Conservation (phyloP, 2,888 invertebrate species). For the Sclerodermus sp. region DNA sequence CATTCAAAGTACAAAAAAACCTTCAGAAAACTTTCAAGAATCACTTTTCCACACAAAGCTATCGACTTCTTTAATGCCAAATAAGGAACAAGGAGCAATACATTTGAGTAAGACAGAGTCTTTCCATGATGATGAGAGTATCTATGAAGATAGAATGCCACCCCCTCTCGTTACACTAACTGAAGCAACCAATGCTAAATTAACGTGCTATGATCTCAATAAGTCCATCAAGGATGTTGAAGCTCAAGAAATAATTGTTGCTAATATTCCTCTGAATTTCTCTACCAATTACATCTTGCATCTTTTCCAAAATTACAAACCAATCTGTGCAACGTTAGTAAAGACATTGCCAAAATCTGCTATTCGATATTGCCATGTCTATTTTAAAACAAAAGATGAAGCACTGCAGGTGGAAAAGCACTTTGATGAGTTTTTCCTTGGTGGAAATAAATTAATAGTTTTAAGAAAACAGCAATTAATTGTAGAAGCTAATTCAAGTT, state of each 20-base stretch:
- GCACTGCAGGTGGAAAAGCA: conserved; percentile 26
- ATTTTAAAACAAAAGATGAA: conserved; percentile 29
- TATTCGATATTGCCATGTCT: conserved; percentile 43
- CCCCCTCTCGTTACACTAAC: no score
- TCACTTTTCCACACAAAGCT: no score
- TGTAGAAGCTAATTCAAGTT: no score
- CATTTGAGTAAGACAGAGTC: no score
- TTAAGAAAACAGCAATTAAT: no score
- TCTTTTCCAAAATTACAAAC: conserved; percentile 38
- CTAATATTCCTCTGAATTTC: conserved; percentile 35
- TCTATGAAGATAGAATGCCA: neutral
- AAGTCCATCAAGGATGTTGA: conserved; percentile 2
- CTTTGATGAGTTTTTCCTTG: conserved; percentile 32
- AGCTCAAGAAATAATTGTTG: conserved; percentile 42
- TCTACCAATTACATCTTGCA: conserved; percentile 38
- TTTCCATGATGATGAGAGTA: no score
- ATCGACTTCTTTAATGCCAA: no score
- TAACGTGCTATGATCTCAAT: no score
- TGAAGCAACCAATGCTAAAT: no score
- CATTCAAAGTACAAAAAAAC: no score
- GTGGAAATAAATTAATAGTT: conserved; percentile 36
- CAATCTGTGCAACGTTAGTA: conserved; percentile 35
- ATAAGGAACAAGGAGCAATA: no score
- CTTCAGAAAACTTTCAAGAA: no score
- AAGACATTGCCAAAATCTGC: conserved; percentile 9